phyloP scores from a whole-genome alignment of 2,888 invertebrate genomes.

The Buathra laborator region DNA sequence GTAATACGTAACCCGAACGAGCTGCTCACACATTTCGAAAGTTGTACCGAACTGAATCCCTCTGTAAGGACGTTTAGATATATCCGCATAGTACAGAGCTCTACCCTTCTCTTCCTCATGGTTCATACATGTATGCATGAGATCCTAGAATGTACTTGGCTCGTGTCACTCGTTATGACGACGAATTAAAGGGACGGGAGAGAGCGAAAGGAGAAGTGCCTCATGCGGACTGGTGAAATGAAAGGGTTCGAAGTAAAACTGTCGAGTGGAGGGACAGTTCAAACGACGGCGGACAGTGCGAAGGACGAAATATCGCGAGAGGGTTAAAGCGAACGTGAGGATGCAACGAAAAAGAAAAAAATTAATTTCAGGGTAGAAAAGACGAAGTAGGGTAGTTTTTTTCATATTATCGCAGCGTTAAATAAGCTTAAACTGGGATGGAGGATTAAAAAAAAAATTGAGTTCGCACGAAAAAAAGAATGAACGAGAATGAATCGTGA shows the following conservation, averaged over 20 bases:
- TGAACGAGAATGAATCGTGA: no score
- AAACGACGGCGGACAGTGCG: conserved; percentile 11
- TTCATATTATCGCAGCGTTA: no score
- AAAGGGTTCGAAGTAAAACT: not conserved
- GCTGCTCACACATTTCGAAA: not conserved
- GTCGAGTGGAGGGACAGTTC: not conserved
- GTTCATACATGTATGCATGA: conserved; percentile 27
- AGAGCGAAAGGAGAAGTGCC: not conserved
- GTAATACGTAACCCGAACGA: not conserved
- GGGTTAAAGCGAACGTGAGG: not conserved
- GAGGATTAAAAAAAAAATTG: no score
- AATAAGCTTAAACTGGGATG: no score
- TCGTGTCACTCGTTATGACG: conserved; percentile 1
- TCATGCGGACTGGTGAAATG: not conserved
- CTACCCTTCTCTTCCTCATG: not conserved
- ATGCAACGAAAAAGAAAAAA: not conserved
- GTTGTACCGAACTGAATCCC: not conserved
- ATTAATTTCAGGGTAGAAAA: not conserved
- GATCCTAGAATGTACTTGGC: not conserved
- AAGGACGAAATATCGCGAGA: no score
- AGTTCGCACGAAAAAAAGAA: no score
- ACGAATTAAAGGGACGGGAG: conserved; percentile 22
- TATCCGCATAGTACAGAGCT: not conserved
- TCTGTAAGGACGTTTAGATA: not conserved
- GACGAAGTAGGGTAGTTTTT: no score